Evolutionary conservation across 2,797 vertebrate species (phyloP).

Genomic region (Podargus strigoides): DNA sequence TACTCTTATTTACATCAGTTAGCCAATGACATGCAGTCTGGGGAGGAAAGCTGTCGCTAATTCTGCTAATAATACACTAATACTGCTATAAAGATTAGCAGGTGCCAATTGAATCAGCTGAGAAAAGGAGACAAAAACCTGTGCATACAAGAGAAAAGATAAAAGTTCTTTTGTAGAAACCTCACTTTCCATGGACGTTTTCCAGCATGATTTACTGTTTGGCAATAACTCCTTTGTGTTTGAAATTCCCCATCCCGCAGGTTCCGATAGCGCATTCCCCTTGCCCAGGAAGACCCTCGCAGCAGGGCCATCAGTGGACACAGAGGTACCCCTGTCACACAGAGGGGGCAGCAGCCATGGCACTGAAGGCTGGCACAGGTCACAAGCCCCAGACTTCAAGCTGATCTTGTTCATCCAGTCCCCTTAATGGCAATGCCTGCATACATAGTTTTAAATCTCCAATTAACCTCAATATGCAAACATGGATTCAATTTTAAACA

Average conservation of each 20-base stretch:
- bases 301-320: rapidly evolving
- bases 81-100: too few relatives aligned
- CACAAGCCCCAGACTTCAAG: rapidly evolving
- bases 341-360: too few relatives aligned
- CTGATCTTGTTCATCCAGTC: neutral
- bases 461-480: neutral
- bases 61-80: neutral
- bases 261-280: rapidly evolving
- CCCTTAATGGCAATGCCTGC: neutral
- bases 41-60: neutral
- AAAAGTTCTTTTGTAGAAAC: neutral
- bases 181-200: neutral
- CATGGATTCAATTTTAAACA: neutral
- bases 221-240: rapidly evolving
- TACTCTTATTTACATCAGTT: neutral
- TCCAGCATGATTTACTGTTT: neutral
- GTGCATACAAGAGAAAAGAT: neutral
- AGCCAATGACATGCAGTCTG: rapidly evolving
- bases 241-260: neutral
- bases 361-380: rapidly evolving
- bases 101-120: neutral
- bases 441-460: neutral
- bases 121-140: neutral
- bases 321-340: too few relatives aligned
- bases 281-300: rapidly evolving